These are phyloP conservation scores for Picathartes gymnocephalus DNA, from an alignment of 2,113 vertebrate species.

Conservation along the genomic window DNA sequence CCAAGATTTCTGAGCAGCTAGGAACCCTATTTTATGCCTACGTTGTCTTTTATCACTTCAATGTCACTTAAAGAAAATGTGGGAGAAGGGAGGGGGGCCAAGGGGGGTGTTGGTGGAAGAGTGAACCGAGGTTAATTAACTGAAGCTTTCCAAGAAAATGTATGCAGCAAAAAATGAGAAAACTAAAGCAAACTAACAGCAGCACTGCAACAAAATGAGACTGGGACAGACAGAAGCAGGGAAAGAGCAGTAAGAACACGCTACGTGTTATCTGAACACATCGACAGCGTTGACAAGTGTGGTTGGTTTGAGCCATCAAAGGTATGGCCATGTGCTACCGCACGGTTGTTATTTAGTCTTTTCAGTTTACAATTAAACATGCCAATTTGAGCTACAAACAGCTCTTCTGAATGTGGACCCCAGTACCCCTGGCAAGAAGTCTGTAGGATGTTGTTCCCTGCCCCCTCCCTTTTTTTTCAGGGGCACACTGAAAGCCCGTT, in stretches of 20 bases:
- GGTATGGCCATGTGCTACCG: neutral
- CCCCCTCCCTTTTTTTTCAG: neutral
- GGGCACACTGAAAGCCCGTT: neutral
- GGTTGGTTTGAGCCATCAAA: neutral
- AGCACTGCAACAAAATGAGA: neutral
- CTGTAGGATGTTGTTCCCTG: neutral
- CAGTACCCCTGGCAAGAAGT: conserved; percentile 5
- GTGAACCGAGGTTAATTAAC: neutral
- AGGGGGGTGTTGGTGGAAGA: neutral
- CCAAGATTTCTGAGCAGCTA: neutral
- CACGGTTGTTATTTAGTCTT: neutral
- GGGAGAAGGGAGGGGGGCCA: neutral
- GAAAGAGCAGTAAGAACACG: neutral
- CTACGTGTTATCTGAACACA: neutral
- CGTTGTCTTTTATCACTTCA: neutral
- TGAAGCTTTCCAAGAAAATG: neutral
- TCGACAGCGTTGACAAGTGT: neutral
- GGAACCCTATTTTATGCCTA: neutral
- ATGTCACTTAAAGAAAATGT: neutral
- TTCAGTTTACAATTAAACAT: neutral
- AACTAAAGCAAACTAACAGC: neutral
- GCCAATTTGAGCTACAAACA: neutral
- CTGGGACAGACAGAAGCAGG: neutral
- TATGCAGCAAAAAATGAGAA: neutral
- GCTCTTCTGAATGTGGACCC: neutral